Base-by-base conservation (phyloP, 1,140 invertebrate species). In the Drosophila chauvacae region DNA sequence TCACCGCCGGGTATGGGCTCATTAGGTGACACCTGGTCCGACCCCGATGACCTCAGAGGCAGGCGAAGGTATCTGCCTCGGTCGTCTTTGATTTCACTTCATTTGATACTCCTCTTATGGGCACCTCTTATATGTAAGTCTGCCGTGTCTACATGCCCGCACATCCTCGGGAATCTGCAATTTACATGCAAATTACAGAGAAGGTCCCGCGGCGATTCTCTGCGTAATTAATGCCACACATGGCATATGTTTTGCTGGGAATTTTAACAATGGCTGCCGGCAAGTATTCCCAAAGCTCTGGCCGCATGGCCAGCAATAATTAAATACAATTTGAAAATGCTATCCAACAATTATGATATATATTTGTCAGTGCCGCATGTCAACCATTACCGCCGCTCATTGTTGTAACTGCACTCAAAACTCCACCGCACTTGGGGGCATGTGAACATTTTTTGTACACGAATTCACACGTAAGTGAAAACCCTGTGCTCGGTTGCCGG, bases 301-400 rank as follows among this genome's bases (percentile, higher is more conserved):
- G 30, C 45, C 63, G 57, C 44, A 63, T 62, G 41, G 51, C 45
- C 44, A 50, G 63, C 70, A 59, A 64, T 83, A 83, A 80, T 81
- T 80, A 80, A 77, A 66, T 77, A 65, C 66, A 50, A 63, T 68
- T 58, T 72, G 53, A 56, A 80, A 83, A 84, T 77, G 58, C 66
- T 68, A 64, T 80, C 57, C 53, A 77, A 53, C 73, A 80, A 80
- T 80, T 77, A 83, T 80, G 60, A 60, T 80, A 68, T 80, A 60
- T 77, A 68, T 80, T 80, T 73, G 59, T 76, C 61, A 59, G 50
- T 37, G 63, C 50, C 58, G 42, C 74, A 77, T 69, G 73, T 69
- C 62, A 59, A 47, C 30, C 39, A 70, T 65, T 68, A 69, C 35
- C 55, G 35, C 35, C 55, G 13, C 42, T 28, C 35, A 70, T 72